Base-by-base conservation (phyloP, 2,888 invertebrate species). In the Aleiodes alternator region DNA sequence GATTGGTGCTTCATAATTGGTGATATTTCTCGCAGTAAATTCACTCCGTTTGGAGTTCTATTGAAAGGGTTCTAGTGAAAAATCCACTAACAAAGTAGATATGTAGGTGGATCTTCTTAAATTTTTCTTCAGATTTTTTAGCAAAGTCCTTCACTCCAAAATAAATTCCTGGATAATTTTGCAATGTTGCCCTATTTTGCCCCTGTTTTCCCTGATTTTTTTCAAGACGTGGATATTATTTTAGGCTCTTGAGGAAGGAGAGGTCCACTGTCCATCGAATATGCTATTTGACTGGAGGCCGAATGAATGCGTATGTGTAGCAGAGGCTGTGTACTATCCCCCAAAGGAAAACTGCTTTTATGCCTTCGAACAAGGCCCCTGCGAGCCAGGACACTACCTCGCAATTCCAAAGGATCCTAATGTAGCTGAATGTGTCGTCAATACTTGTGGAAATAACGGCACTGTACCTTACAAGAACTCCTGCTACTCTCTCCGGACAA, bases 291-390 rank as follows among this genome's bases (percentile, higher is more conserved):
- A 72, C 51, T 1, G 0, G 48, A 51, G 12, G 43, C 73, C 57
- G n/a, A 48, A 14, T 31, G 73, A 69, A 50, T 81, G 81, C 66
- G 80, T 80, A 48, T 81, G 81, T 31, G n/a, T 71, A 9, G 7
- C n/a, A 9, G 81, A 80, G 51, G 75, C 78, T 14, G n/a, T 93
- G 48, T 94, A 92, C 84, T 91, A 94, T 83, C 92, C 93, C 1
- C 86, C 90, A 38, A 89, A 91, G 0, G 92, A 93, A 78, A 87
- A 87, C 11, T 94, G 94, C 83, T 93, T 92, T 90, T 90, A 91
- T n/a, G 92, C 92, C 0, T 94, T 91, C 83, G 90, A 90, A 53
- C 90, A 90, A 83, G 94, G 94, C 0, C 94, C 94, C 0, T 94
- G 94, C 83, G 75, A 84, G 0, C 72, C 82, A 0, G 90, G 90